These are phyloP conservation scores for Ornithoptera alexandrae DNA, from an alignment of 2,888 invertebrate genomes.

Conservation along the genomic window DNA sequence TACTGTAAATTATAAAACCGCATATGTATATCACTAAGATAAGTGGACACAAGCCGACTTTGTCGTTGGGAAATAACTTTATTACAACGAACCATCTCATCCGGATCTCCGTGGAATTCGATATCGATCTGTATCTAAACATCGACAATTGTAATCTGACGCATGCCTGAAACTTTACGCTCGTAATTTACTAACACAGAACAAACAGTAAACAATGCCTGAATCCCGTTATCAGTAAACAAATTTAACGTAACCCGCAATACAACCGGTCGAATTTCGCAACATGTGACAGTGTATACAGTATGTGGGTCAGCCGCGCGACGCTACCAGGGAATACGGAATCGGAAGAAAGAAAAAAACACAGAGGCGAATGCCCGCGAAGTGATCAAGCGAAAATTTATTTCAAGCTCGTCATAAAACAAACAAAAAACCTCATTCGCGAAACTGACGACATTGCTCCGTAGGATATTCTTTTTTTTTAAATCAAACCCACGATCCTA, in stretches of 20 bases:
- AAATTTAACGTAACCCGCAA: conserved; percentile 40
- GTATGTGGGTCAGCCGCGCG: conserved; percentile 56
- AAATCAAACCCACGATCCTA: too few species aligned
- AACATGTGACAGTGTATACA: conserved; percentile 32
- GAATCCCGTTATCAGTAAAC: conserved; percentile 43
- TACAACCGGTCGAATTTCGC: conserved; percentile 51
- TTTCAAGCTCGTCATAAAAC: conserved; percentile 45
- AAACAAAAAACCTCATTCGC: conserved; percentile 67
- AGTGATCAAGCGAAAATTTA: conserved; percentile 39
- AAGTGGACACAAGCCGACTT: conserved; percentile 58
- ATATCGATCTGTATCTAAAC: conserved; percentile 46
- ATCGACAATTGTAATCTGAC: conserved; percentile 48
- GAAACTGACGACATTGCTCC: conserved; percentile 35
- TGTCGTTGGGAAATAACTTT: conserved; percentile 46
- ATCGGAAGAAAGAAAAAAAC: conserved; percentile 39
- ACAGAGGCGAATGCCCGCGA: conserved; percentile 32
- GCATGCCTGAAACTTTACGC: conserved; percentile 38
- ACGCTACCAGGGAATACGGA: conserved; percentile 28
- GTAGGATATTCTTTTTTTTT: too few species aligned
- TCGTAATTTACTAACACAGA: conserved; percentile 33
- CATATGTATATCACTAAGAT: conserved; percentile 42
- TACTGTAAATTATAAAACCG: conserved; percentile 33
- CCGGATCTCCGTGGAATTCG: conserved; percentile 40
- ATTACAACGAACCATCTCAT: conserved; percentile 31
- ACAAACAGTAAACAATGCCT: conserved; percentile 41